Evolutionary conservation across 2,888 invertebrate species (phyloP), one percentile per base, ranked within the genome.

Genomic region (Eueremaeus valkanovi): DNA sequence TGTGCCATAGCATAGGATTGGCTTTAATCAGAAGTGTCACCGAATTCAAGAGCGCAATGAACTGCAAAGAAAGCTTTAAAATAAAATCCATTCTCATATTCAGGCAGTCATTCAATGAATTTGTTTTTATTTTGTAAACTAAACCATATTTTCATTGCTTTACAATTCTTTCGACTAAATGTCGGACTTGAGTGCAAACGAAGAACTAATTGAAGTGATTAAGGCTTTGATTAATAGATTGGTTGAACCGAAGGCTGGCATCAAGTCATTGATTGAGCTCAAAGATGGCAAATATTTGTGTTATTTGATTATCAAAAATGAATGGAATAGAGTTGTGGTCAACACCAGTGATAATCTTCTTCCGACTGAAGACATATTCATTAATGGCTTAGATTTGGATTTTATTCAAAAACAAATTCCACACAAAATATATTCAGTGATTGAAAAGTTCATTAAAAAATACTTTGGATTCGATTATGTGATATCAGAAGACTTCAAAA

Each of bases 201-300:
- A 66, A 36, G 36, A 66, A 36, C 21, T 66, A 8, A n/a, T 40
- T 9, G 2, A 33, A 66, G n/a, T 21, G 5, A 66, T 66, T 3
- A 66, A 36, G n/a, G 9, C 40, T 36, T 21, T 66, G 13, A 66
- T 66, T 9, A n/a, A 66, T 13, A 5, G 5, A 21, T 27, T 66
- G 66, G 36, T 40, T 21, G 16, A 33, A 36, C 66, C 66, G 11
- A 66, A 36, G 21, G 1, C 6, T 16, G 18, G 36, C 0, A 3
- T 66, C 8, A 3, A 40, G 31, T 66, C 66, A 2, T 66, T 66
- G 21, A 6, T 18, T 24, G n/a, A 66, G 3, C n/a, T 66, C 3
- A 66, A 36, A 40, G 66, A 66, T 66, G 66, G 66, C 21, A 66
- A 66, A 66, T 31, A 40, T 66, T 66, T 66, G 13, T 66, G 66